Evolutionary conservation across 2,797 vertebrate genomes (phyloP).

Genomic region (Chrysocyon brachyurus): DNA sequence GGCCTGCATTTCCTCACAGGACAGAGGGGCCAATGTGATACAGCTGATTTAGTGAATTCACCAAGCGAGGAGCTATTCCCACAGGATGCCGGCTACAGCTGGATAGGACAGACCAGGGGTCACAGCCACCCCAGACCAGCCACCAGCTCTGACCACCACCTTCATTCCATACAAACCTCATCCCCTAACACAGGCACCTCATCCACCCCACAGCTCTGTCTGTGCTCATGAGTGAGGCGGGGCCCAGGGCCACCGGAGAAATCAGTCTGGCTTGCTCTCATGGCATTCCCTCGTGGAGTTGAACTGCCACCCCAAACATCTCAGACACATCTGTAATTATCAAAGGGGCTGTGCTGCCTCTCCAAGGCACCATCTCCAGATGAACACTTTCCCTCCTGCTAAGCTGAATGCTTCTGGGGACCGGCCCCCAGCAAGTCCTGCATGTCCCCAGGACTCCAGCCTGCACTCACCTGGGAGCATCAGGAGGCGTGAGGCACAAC

Average conservation of each 20-base stretch:
- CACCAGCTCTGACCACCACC: background rate
- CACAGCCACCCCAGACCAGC: background rate
- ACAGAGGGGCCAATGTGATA: background rate
- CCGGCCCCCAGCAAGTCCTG: fast-evolving
- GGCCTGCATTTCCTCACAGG: background rate
- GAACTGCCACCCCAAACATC: too few species aligned
- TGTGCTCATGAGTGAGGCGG: too few species aligned
- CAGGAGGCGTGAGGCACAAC: too few species aligned
- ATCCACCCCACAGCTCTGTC: background rate
- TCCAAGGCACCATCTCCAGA: fast-evolving
- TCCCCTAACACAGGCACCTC: background rate
- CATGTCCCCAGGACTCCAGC: background rate
- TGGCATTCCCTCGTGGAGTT: fast-evolving
- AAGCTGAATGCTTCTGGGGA: background rate
- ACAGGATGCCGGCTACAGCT: background rate
- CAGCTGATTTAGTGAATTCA: fast-evolving
- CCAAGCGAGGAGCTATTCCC: background rate
- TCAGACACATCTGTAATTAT: too few species aligned
- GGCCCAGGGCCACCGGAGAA: background rate
- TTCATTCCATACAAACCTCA: background rate
- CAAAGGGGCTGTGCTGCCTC: background rate
- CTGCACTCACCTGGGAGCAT: too few species aligned
- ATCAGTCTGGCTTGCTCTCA: background rate
- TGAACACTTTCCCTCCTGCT: background rate
- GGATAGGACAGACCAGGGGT: fast-evolving